Evolutionary conservation across 2,888 invertebrate species (phyloP), one percentile per base, ranked within the genome.

Genomic region (Pomacea canaliculata): DNA sequence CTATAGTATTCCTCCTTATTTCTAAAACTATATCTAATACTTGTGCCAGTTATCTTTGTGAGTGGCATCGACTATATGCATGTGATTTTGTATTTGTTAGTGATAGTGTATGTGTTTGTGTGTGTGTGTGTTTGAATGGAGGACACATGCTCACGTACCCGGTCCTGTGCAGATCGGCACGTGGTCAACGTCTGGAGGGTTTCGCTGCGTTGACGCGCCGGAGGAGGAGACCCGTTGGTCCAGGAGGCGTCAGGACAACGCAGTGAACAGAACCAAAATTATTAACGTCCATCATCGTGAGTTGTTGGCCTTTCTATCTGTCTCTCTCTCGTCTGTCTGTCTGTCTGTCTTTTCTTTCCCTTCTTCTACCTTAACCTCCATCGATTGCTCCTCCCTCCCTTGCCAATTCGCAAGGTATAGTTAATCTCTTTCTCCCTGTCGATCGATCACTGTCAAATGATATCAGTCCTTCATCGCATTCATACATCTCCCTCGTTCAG

Each of bases 261-360:
- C 27, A 72, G 76, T 18, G 37, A 77, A 77, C 70, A 71, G 76
- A n/a, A 78, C 80, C n/a, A 81, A 79, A 63, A 70, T 78, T 27
- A 79, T 84, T 10, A 82, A 82, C 82, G 0, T 82, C 83, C 23
- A 83, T 84, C 46, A 46, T 82, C 16, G 74, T 74, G 51, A 69
- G 74, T 62, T 63, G 59, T 9, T 10, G 68, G 37, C 23, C 71
- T 62, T 48, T 59, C 27, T 70, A 37, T 70, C 37, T 59, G 23
- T 59, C 70, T 59, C 59, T 23, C 13, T 59, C 27, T 56, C 59
- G 37, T 37, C 16, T 49, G n/a, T 69, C 69, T 69, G 18, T 19
- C 19, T 49, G 49, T 49, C 19, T 49, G 4, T 46, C 37, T 37
- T 37, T 37, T 37, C 51, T 49, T 16, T 49, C 51, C 19, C 27